A percentile compares a stretch with the other conserved stretches of the same genome.
Evolutionary conservation across 2,113 vertebrate genomes (phyloP).

Genomic region (Gambusia affinis): DNA sequence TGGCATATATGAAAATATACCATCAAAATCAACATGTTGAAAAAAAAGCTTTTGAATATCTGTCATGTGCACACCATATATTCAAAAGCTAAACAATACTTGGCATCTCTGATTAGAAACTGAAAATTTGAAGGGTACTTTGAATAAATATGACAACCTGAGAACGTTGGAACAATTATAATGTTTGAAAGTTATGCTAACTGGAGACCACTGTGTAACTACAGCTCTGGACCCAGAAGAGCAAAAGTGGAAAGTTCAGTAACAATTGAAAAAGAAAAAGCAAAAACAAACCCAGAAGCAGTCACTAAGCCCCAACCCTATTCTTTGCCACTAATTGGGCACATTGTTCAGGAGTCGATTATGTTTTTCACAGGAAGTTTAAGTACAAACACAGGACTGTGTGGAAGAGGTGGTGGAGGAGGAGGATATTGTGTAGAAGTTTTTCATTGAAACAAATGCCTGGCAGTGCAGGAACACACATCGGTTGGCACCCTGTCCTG

Average conservation of each 20-base stretch:
- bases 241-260: neutral
- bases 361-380: slow-evolving; percentile 68
- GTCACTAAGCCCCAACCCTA: neutral
- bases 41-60: too few relatives aligned
- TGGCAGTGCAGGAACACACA: slow-evolving; percentile 50
- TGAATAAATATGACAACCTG: neutral
- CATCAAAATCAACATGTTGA: too few relatives aligned
- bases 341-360: slow-evolving; percentile 72
- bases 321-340: slow-evolving; percentile 56
- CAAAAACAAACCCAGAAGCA: slow-evolving; percentile 21
- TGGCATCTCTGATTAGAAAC: neutral
- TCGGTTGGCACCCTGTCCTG: slow-evolving; percentile 38
- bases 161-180: slow-evolving; percentile 8
- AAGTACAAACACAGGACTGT: slow-evolving; percentile 61
- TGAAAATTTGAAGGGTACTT: too few relatives aligned
- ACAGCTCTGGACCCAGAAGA: slow-evolving; percentile 14
- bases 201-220: neutral
- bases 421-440: slow-evolving; percentile 6
- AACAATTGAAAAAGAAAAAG: slow-evolving; percentile 21
- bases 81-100: neutral
- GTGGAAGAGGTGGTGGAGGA: slow-evolving; percentile 33
- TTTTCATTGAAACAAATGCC: slow-evolving; percentile 54
- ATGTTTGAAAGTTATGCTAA: slow-evolving; percentile 9
- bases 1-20: too few relatives aligned
- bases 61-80: neutral